Percentiles rank a stretch among this genome's conserved stretches.
Evolutionary conservation across 2,888 invertebrate species (phyloP).

Genomic region (Drosophila ezoana): DNA sequence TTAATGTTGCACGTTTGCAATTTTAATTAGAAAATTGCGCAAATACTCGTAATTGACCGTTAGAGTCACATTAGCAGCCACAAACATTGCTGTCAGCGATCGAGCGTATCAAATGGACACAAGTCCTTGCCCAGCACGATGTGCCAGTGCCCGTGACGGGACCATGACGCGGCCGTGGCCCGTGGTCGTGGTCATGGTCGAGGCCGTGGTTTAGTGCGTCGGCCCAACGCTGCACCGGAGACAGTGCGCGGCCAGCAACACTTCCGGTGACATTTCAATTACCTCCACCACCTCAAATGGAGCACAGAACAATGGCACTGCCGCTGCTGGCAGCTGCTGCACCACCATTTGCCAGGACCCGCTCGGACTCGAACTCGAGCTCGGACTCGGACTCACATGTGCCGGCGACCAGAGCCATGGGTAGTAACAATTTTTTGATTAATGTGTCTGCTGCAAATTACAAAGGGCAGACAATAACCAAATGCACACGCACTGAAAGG

Average conservation of each 20-base stretch:
- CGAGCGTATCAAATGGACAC: constrained; percentile 60
- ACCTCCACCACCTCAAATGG: constrained; percentile 78
- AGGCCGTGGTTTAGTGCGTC: constrained; percentile 35
- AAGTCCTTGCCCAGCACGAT: constrained; percentile 15
- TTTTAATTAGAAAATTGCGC: constrained; percentile 65
- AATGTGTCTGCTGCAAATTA: constrained; percentile 84
- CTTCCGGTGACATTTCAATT: constrained; percentile 84
- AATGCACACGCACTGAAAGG: constrained; percentile 36
- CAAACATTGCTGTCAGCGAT: constrained; percentile 62
- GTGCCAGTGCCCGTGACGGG: constrained; percentile 1
- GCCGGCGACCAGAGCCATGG: constrained; percentile 43
- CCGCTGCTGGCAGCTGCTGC: constrained; percentile 51
- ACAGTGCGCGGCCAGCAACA: constrained; percentile 78
- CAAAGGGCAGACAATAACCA: constrained; percentile 79
- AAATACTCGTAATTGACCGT: constrained; percentile 62
- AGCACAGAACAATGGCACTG: constrained; percentile 33
- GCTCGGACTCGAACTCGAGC: not conserved
- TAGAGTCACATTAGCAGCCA: constrained; percentile 59
- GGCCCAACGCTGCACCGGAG: constrained; percentile 63
- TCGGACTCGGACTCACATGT: constrained; percentile 8
- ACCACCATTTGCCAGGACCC: constrained; percentile 11
- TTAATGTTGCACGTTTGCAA: constrained; percentile 47
- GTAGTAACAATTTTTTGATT: constrained; percentile 83
- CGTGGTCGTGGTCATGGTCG: constrained; percentile 22
- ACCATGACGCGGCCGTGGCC: constrained; percentile 5